Evolutionary conservation across 2,797 vertebrate genomes (phyloP).

Genomic region (Rhinoraja longicauda): DNA sequence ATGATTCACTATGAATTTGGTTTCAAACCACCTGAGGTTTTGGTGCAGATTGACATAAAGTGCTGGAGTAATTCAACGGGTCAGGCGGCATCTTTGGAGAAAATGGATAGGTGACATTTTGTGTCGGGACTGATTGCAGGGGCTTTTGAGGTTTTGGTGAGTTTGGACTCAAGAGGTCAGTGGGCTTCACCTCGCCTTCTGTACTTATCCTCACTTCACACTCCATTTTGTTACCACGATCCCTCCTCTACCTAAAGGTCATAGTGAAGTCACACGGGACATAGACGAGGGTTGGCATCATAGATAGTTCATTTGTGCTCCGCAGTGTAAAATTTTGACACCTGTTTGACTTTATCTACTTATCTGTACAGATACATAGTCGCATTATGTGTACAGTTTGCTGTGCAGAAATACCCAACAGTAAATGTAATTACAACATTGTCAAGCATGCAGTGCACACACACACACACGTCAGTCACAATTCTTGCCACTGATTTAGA

Average conservation of each 20-base stretch:
- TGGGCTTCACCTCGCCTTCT: slow-evolving; percentile 21
- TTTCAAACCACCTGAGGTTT: slow-evolving; percentile 28
- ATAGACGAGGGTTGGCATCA: background rate
- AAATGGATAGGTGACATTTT: too few relatives aligned
- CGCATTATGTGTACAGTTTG: background rate
- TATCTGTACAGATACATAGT: background rate
- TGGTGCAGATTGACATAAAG: background rate
- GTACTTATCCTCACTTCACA: slow-evolving; percentile 15
- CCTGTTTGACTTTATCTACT: slow-evolving; percentile 6
- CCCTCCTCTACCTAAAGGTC: background rate
- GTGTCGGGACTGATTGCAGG: too few relatives aligned
- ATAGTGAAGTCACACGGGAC: background rate
- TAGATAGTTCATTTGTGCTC: background rate
- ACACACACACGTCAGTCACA: background rate
- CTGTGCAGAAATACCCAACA: background rate
- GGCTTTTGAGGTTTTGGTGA: background rate
- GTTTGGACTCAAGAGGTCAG: slow-evolving; percentile 6
- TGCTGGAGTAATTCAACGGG: too few relatives aligned
- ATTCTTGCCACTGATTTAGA: background rate
- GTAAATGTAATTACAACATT: background rate
- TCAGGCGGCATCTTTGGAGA: too few relatives aligned
- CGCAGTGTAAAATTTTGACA: background rate
- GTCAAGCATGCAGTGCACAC: background rate
- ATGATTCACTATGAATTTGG: slow-evolving; percentile 1
- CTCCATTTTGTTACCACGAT: background rate